These are phyloP conservation scores for Peromyscus polionotus DNA, from an alignment of 2,113 vertebrate genomes.

Conservation along the genomic window DNA sequence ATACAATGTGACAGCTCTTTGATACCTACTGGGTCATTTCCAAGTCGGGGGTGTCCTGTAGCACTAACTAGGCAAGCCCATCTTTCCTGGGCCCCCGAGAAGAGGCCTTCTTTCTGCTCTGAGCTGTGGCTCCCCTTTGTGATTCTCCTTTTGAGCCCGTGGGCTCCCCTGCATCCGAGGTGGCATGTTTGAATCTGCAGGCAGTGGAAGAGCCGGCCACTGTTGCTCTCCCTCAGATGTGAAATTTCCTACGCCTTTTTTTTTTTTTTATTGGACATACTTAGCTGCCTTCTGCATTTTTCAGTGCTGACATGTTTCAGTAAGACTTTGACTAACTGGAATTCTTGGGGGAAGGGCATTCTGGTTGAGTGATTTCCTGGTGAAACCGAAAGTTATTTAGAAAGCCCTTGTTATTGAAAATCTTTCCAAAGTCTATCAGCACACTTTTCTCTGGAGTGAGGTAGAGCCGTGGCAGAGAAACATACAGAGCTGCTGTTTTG, in stretches of 20 bases:
- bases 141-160: neutral
- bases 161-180: too few relatives aligned
- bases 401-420: constrained; percentile 69
- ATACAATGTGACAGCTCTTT: neutral
- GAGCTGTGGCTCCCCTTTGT: neutral
- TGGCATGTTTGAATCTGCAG: neutral
- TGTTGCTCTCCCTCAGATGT: neutral
- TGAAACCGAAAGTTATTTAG: constrained; percentile 70
- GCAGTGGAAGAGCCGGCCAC: neutral
- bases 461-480: neutral
- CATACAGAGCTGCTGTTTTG: neutral
- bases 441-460: constrained; percentile 60
- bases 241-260: neutral
- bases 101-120: neutral
- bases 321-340: constrained; percentile 65
- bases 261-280: neutral
- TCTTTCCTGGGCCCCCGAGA: too few relatives aligned
- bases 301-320: constrained; percentile 57
- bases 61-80: neutral
- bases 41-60: neutral
- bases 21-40: neutral
- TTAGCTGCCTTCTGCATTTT: constrained; percentile 67
- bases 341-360: constrained; percentile 47
- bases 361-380: constrained; percentile 63
- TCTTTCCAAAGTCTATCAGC: constrained; percentile 72